Evolutionary conservation across 2,797 vertebrate genomes (phyloP), one percentile per base, ranked within the genome.

Genomic region (Diglossa cyanea): DNA sequence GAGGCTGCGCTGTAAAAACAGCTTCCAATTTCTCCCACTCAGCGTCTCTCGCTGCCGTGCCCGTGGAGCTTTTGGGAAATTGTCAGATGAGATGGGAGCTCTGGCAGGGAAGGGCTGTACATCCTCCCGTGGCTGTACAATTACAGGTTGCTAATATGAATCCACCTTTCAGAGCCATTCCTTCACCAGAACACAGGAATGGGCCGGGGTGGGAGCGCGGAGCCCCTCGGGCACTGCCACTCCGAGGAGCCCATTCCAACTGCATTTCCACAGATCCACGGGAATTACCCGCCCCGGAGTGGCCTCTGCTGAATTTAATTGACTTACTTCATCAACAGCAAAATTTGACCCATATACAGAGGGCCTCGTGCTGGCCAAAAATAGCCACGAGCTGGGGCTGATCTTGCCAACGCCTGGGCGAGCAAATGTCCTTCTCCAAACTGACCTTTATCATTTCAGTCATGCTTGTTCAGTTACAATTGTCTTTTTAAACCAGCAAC

Each of bases 121-220:
- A 19, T 9, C 57, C 88, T 13, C 4, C 9, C 0, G 51, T 4
- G 60, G 0, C 74, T 35, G 57, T 16, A 1, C 5, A 79, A 87
- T 71, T 30, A 40, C 67, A 31, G 57, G 14, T 14, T 30, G n/a
- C 55, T 68, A 68, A 87, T 1, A 13, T 0, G 2, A n/a, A 53
- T 7, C 55, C 57, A 9, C 11, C 50, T 47, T 31, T 47, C 44
- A 5, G 58, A 70, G 76, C 63, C 14, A 0, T 13, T 58, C 58
- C 74, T 51, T 21, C 13, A 3, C 3, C 23, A 4, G 20, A 30
- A 8, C 5, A 7, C 6, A 7, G 28, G 50, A 51, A 15, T 2
- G 16, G 21, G 28, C 14, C 0, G 4, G 3, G 58, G 2, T 26
- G 86, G 72, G 4, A 17, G 26, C 0, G 3, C 0, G 4, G 28